Conservation (phyloP, 2,113 vertebrate species). For the Helogale parvula region DNA sequence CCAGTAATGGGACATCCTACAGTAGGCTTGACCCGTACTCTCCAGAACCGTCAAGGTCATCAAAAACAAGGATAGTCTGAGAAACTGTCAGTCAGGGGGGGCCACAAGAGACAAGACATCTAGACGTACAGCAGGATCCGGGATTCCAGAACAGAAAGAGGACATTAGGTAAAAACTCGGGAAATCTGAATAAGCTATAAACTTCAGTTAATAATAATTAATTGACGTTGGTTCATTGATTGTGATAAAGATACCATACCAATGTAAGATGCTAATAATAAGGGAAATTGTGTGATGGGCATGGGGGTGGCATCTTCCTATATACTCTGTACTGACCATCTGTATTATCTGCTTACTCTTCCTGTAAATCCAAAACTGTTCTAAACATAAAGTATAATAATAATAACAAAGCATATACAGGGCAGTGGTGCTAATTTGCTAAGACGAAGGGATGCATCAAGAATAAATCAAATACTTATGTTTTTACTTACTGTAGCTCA, state of each 20-base stretch:
- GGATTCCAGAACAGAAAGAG: background rate
- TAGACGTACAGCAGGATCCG: background rate
- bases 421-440: background rate
- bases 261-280: background rate
- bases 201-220: background rate
- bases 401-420: background rate
- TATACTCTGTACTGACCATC: background rate
- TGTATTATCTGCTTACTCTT: background rate
- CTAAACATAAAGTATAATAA: background rate
- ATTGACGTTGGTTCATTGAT: background rate
- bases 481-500: background rate
- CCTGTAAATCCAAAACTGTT: background rate
- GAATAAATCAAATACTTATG: background rate
- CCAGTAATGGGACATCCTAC: background rate
- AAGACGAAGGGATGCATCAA: background rate
- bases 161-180: background rate
- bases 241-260: background rate
- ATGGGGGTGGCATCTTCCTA: too few species aligned
- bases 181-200: background rate
- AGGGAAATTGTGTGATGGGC: background rate
- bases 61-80: background rate
- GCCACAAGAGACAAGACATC: background rate
- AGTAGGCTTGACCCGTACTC: background rate
- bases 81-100: background rate
- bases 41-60: background rate